These are phyloP conservation scores for Anastrepha obliqua DNA, from an alignment of 1,140 invertebrate species.

Conservation along the genomic window DNA sequence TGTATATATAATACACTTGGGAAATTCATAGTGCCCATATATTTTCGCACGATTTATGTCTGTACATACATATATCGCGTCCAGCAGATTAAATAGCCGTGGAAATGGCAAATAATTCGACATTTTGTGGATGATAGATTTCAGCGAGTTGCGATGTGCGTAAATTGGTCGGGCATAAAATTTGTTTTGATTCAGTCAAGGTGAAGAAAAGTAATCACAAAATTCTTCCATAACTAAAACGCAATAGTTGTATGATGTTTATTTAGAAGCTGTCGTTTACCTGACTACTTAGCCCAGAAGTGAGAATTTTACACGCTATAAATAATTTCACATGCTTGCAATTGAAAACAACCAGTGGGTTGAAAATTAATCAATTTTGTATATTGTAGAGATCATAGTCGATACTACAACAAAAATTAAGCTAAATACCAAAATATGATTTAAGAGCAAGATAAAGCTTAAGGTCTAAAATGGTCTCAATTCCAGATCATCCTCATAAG, in stretches of 20 bases:
- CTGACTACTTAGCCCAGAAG: not conserved
- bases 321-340: not conserved
- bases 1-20: not conserved
- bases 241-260: not conserved
- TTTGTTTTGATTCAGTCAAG: not conserved
- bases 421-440: no score
- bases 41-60: not conserved
- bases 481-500: no score
- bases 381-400: no score
- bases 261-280: not conserved
- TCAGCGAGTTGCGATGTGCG: not conserved
- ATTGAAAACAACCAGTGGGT: not conserved
- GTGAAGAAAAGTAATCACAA: not conserved
- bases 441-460: no score
- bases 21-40: not conserved
- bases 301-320: not conserved
- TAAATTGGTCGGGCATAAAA: not conserved
- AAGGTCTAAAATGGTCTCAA: no score
- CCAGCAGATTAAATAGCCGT: not conserved
- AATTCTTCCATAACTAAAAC: not conserved
- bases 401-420: no score
- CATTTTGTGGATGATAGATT: not conserved
- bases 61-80: not conserved
- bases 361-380: no score
- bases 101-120: not conserved